Evolutionary conservation across 2,888 invertebrate genomes (phyloP), one percentile per base, ranked within the genome.

Genomic region (Xanthorhoe designata): DNA sequence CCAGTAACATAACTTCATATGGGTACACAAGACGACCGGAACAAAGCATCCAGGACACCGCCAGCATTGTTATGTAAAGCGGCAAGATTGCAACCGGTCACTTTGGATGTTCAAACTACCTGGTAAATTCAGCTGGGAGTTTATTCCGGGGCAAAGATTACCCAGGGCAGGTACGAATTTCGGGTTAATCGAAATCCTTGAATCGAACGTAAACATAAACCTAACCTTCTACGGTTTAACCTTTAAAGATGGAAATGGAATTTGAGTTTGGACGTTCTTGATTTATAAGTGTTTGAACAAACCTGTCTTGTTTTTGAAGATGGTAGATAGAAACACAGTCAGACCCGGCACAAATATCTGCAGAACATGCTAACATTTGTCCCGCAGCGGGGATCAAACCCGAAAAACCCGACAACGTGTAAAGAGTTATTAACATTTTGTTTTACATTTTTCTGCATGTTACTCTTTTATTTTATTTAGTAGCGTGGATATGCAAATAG

Each of bases 61-160:
- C 57, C 42, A 17, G 69, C 24, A 74, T 74, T 74, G 74, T 74
- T 67, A 74, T 74, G 74, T 67, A 70, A 74, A 74, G 68, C 65
- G 63, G 61, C 60, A 57, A 74, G 74, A 74, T 72, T 74, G 74
- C 65, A 63, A 54, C 19, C 63, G 68, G 70, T 72, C 74, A 72
- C 54, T 69, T 57, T 61, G 38, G 49, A 64, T 61, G 60, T 64
- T 67, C 56, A 50, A 62, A 66, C 61, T 66, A 62, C 66, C 61
- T 58, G 58, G 58, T 17, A 59, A 59, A 59, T 66, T 62, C 49
- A 55, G 66, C 29, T n/a, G 50, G 45, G 9, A 55, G 55, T 62
- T 66, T 62, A 62, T 17, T n/a, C 24, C 50, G 42, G 55, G 35
- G 35, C 35, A 38, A 35, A 53, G 29, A 35, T 10, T 32, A 53